Base-by-base conservation (phyloP, 2,888 invertebrate species). In the Cephus pulcher region DNA sequence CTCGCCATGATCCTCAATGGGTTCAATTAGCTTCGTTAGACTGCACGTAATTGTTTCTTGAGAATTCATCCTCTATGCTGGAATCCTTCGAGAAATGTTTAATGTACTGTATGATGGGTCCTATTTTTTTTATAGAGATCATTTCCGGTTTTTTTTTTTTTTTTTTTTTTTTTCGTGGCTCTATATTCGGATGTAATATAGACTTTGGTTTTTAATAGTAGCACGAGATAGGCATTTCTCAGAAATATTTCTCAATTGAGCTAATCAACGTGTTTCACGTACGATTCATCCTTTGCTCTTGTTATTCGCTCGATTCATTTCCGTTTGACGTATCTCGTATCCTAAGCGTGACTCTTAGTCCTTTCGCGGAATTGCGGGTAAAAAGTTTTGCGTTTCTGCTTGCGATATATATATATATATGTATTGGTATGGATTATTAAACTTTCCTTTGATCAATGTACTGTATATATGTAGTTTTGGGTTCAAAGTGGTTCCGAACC, bases 21-120 rank as follows among this genome's bases (percentile, higher is more conserved):
- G 87, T 89, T 90, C 90, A 91, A 91, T 91, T 90, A 91, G 84
- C 87, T 86, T 88, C 86, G 87, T 89, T 88, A 88, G 88, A 84
- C 85, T 82, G 83, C 82, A 79, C 75, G 83, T 88, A 90, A 90
- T 91, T 91, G 89, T 90, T 91, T 89, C 90, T 90, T 83, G 84
- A 84, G 89, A 89, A 90, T 89, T 88, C 85, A 81, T 82, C 79
- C 79, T 76, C 75, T 56, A 56, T 56, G 56, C 23, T 56, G 56
- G 23, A 56, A 56, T 23, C 56, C 56, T 56, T 56, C 56, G 56
- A 56, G 56, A 56, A 23, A 56, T 23, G 9, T 9, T 56, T 56
- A 56, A 56, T 56, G 6, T 3, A 23, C 9, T 23, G 56, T 56
- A 9, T 9, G 56, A 1, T 56, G 1, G 35, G 0, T 33, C 33